phyloP scores from a whole-genome alignment of 2,113 vertebrate genomes.

The Campylomormyrus numenius region DNA sequence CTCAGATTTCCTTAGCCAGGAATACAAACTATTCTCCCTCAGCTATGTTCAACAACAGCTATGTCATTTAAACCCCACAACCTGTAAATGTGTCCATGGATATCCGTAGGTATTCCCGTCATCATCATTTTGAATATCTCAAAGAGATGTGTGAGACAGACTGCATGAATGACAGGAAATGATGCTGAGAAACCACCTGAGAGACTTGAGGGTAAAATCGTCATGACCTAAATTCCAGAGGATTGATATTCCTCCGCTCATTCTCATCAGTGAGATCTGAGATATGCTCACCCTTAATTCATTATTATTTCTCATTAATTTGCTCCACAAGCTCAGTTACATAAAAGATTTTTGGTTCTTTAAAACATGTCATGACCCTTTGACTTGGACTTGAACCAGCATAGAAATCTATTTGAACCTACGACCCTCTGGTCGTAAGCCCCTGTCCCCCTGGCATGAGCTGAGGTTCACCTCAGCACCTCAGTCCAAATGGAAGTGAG shows the following conservation, averaged over 20 bases:
- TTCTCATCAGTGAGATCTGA: background rate
- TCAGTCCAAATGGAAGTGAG: background rate
- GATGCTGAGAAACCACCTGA: background rate
- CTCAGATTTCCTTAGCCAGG: background rate
- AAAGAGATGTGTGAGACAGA: background rate
- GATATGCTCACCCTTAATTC: background rate
- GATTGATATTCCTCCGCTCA: background rate
- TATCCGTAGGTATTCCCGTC: background rate
- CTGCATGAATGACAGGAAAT: background rate
- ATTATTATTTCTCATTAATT: background rate
- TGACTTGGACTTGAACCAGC: background rate
- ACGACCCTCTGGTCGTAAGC: background rate
- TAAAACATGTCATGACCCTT: background rate
- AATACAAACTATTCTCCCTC: background rate
- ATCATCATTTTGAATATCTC: background rate
- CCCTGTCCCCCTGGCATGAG: background rate
- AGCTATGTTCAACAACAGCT: background rate
- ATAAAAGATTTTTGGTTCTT: background rate
- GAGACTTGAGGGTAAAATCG: background rate
- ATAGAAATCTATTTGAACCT: background rate
- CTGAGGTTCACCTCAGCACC: background rate
- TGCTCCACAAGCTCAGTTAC: background rate
- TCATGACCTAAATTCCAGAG: background rate
- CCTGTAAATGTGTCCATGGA: background rate
- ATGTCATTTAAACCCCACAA: background rate